Base-by-base conservation (phyloP, 2,888 invertebrate genomes). In the Drosophila anceps region DNA sequence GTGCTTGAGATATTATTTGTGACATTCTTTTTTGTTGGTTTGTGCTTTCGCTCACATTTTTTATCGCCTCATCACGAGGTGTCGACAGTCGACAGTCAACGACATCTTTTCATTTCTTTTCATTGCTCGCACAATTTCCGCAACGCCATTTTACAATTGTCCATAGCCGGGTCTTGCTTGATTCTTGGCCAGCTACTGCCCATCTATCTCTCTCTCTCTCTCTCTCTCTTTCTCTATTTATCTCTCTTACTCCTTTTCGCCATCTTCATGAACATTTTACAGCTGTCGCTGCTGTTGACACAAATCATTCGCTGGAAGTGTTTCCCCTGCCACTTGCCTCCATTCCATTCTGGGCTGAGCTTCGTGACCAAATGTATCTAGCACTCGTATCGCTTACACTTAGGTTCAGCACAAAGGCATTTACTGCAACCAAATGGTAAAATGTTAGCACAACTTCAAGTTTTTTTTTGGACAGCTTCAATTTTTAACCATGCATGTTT, bases 281-380 rank as follows among this genome's bases (percentile, higher is more conserved):
- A 77, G 81, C 62, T 83, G 78, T 65, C 84, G 72, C 69, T 86
- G 65, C 83, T 75, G 89, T 83, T 88, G 88, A 88, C 88, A 88
- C 90, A 90, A 88, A 80, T 88, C 90, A 85, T 88, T 88, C 77
- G 88, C 75, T 79, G 65, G 74, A 79, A 79, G 77, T 85, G 80
- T 48, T 61, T 39, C 58, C 69, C 72, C 64, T 63, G 48, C 62
- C 72, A 18, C 64, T 60, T 53, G 61, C 53, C 65, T 66, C 61
- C 58, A 53, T 54, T 43, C 48, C 27, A 18, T 39, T 54, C 27
- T n/a, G 50, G 61, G 53, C 53, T 77, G 68, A 81, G 83, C 70
- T 66, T 61, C 80, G 53, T 88, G 88, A 69, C 81, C 77, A 85
- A 83, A 85, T 76, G 78, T 71, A 71, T 71, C 68, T 73, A 65